These are phyloP conservation scores for Chelon auratus DNA, from an alignment of 2,797 vertebrate species.

Conservation along the genomic window DNA sequence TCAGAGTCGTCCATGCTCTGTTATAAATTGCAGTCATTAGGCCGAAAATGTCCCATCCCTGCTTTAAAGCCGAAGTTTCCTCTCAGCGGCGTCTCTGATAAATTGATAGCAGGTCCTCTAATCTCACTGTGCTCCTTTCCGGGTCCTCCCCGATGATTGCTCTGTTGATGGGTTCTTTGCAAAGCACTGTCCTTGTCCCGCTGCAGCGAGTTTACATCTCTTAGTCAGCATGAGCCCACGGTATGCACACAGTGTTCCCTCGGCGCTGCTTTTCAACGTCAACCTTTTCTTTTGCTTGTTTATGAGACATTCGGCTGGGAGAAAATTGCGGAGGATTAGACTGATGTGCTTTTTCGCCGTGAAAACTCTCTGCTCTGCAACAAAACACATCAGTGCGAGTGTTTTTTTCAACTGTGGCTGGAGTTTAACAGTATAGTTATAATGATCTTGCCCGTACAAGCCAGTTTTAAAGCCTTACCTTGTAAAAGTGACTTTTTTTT, in stretches of 20 bases:
- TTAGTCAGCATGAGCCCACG: slow-evolving; percentile 26
- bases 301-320: slow-evolving; percentile 19
- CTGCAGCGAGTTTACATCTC: slow-evolving; percentile 37
- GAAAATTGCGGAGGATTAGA: slow-evolving; percentile 16
- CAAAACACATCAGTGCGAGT: background rate
- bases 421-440: background rate
- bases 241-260: slow-evolving; percentile 35
- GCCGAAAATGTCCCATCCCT: slow-evolving; percentile 65
- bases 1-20: slow-evolving; percentile 47
- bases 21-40: slow-evolving; percentile 73
- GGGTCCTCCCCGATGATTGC: slow-evolving; percentile 67
- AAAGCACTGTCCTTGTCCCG: slow-evolving; percentile 64
- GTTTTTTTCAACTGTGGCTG: background rate
- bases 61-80: slow-evolving; percentile 66
- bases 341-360: background rate
- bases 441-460: too few species aligned
- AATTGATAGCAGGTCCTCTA: slow-evolving; percentile 75
- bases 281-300: slow-evolving; percentile 43
- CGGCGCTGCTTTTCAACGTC: slow-evolving; percentile 17
- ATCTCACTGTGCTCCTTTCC: slow-evolving; percentile 62
- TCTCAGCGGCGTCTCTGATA: slow-evolving; percentile 68
- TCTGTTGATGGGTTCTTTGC: slow-evolving; percentile 66
- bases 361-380: slow-evolving; percentile 2
- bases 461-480: too few species aligned
- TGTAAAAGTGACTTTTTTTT: background rate